Evolutionary conservation across 2,888 invertebrate species (phyloP), one percentile per base, ranked within the genome.

Genomic region (Tenthredo livida): DNA sequence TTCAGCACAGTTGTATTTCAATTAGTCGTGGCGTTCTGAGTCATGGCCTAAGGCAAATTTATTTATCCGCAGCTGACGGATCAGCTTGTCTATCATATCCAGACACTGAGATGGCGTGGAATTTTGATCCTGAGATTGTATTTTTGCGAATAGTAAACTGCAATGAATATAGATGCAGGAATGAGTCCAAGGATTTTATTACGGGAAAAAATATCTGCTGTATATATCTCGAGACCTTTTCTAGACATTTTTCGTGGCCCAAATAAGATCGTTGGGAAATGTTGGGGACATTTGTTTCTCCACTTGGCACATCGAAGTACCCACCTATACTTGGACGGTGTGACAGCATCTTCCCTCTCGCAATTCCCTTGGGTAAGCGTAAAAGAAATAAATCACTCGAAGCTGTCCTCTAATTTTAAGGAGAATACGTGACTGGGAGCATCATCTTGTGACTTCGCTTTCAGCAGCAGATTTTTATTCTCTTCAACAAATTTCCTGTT

Each of bases 341-440:
- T 73, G 15, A 10, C 43, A 21, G 40, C n/a, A 43, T 73, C 21
- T 73, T 73, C 2, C 43, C 77, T 50, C 33, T 50, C 33, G 17
- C 50, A 29, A 29, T 77, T 77, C 47, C 75, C 75, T 17, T 29
- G 75, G 75, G 75, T 50, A 40, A 29, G 37, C 29, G 54, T 10
- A 50, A 54, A 77, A 54, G 29, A 33, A 33, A 77, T 77, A 77
- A 77, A 77, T 50, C 77, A 54, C 50, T 25, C 15, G 29, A 9
- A 54, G 77, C 47, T 77, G 77, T 77, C 77, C 77, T 33, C 50
- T 54, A 50, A 77, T 47, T 77, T 77, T 25, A 77, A 77, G 54
- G 50, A 77, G 40, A 50, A 77, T 77, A 77, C 77, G 77, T 77
- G 77, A 54, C 50, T 17, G 21, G 29, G 77, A 54, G 43, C 3